phyloP scores from a whole-genome alignment of 2,888 invertebrate species.

The Leuctra nigra region DNA sequence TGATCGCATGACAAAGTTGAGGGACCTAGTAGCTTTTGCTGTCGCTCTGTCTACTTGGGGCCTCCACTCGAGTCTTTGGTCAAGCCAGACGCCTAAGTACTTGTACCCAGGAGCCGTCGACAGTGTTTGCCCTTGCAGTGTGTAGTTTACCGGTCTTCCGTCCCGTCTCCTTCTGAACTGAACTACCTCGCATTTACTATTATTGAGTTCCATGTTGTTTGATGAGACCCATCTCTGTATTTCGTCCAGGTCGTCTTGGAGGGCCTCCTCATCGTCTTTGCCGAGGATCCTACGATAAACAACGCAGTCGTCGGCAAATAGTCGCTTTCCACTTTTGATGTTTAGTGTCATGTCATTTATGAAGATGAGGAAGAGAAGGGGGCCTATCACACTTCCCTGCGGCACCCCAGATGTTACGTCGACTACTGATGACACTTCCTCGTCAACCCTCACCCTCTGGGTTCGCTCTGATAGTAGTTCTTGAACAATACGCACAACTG shows the following conservation, averaged over 20 bases:
- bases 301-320: not conserved
- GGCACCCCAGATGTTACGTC: not conserved
- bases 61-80: not conserved
- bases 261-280: not conserved
- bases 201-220: not conserved
- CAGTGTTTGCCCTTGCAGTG: not conserved
- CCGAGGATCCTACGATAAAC: not conserved
- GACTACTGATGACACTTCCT: not conserved
- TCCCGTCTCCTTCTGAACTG: not conserved
- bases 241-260: not conserved
- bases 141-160: not conserved
- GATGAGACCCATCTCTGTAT: not conserved
- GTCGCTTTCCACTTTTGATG: not conserved
- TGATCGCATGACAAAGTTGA: not conserved
- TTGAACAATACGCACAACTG: not conserved
- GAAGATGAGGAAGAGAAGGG: not conserved
- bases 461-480: not conserved
- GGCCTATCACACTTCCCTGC: not conserved
- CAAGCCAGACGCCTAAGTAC: not conserved
- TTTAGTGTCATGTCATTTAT: not conserved
- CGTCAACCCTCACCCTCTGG: not conserved
- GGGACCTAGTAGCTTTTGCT: not conserved
- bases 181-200: not conserved
- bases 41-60: not conserved
- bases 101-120: not conserved